Conservation (phyloP, 2,888 invertebrate species). For the Hermaeophaga mercurialis region DNA sequence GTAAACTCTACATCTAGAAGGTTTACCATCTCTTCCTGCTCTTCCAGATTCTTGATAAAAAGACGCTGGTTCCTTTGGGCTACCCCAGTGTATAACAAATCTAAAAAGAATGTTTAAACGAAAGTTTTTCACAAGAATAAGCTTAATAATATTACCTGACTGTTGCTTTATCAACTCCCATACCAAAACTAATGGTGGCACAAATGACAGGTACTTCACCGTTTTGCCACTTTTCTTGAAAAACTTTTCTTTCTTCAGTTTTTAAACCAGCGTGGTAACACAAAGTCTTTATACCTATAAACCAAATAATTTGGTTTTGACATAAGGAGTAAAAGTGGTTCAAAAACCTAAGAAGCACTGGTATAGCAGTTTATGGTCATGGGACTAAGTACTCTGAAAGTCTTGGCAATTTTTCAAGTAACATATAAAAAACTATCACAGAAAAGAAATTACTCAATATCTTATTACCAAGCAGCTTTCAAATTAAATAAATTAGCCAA, state of each 20-base stretch:
- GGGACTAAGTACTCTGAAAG: too few species aligned
- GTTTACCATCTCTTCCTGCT: conserved; percentile 93
- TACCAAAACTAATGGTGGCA: conserved; percentile 98
- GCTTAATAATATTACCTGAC: conserved; percentile 66
- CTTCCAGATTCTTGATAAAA: conserved; percentile 97
- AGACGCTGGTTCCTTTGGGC: conserved; percentile 92
- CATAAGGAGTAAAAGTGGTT: too few species aligned
- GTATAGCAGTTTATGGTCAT: too few species aligned
- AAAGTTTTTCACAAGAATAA: too few species aligned
- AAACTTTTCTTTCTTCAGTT: conserved; percentile 71
- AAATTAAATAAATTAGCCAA: too few species aligned
- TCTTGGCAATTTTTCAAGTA: too few species aligned
- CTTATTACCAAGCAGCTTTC: too few species aligned
- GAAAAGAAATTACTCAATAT: not conserved
- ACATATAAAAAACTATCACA: not conserved
- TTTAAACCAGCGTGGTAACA: conserved; percentile 92
- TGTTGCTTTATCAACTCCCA: conserved; percentile 97
- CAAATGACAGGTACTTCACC: conserved; percentile 90
- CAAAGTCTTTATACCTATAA: conserved; percentile 60
- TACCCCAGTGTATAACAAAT: conserved; percentile 96
- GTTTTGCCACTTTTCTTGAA: conserved; percentile 91
- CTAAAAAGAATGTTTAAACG: conserved; percentile 61
- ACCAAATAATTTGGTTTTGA: too few species aligned
- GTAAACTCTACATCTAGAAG: conserved; percentile 90
- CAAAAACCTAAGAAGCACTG: too few species aligned